These are phyloP conservation scores for Myotis yumanensis DNA, from an alignment of 2,113 vertebrate species.

Conservation along the genomic window DNA sequence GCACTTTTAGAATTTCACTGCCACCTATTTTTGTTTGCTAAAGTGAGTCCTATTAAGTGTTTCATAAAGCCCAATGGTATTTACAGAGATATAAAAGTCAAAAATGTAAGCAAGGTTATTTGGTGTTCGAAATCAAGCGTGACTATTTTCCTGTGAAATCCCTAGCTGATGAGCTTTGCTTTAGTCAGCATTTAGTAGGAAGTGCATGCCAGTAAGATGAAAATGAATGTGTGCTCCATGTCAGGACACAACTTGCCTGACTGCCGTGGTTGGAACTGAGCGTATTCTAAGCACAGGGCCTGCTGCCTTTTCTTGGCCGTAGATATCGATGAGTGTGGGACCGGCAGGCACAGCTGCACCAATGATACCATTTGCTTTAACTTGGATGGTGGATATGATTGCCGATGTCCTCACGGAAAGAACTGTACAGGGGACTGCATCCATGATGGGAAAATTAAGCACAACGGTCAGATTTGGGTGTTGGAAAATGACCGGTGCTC, in stretches of 20 bases:
- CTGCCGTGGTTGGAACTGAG: constrained; percentile 25
- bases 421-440: constrained; percentile 98
- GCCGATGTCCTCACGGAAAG: constrained; percentile 97
- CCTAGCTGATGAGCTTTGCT: not conserved
- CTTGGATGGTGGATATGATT: constrained; percentile 97
- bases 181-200: not conserved
- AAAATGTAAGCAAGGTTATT: constrained; percentile 11
- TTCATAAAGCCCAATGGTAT: constrained; percentile 39
- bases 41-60: not conserved
- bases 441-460: constrained; percentile 95
- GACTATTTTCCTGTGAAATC: constrained; percentile 43
- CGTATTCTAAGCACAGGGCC: constrained; percentile 52
- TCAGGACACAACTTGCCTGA: constrained; percentile 51
- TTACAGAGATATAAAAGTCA: constrained; percentile 36
- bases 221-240: constrained; percentile 70
- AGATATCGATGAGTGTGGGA: constrained; percentile 98
- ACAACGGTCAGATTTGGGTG: constrained; percentile 98
- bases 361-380: constrained; percentile 99
- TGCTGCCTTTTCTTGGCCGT: constrained; percentile 63
- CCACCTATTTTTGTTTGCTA: constrained; percentile 37
- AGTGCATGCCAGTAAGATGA: not conserved
- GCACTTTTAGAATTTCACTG: constrained; percentile 24
- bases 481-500: constrained; percentile 97
- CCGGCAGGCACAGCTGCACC: constrained; percentile 95
- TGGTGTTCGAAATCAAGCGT: constrained; percentile 22